Base-by-base conservation (phyloP, 2,113 vertebrate species). In the Neomonachus schauinslandi region DNA sequence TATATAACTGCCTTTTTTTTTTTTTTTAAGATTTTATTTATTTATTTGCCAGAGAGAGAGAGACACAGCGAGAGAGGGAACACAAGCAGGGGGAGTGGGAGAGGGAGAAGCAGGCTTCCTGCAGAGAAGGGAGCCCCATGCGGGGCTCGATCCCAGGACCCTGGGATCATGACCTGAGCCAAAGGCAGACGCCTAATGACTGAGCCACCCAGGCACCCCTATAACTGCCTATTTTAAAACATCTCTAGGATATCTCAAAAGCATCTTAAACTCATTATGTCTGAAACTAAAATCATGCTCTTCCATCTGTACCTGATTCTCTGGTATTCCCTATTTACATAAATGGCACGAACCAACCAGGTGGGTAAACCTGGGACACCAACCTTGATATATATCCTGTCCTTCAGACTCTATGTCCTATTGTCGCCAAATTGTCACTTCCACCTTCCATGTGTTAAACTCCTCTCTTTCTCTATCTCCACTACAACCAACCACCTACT, bases 381-480 rank as follows among this genome's bases (percentile, higher is more conserved):
- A 96, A 12, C 59, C 89, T 94, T 79, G 55, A n/a, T 24, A 55
- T 24, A 55, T 93, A 91, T 89, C 31, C 28, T 91, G 46, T 86
- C 53, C 33, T 81, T 96, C 10, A 49, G 9, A 24, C 11, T 16
- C 19, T 72, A 4, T 28, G 36, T 82, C 61, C 26, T 90, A 0
- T 36, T 67, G 51, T 90, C 51, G 67, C 72, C 55, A 59, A 72
- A 84, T 74, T 94, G 51, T 91, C 51, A 51, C 6, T 83, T 92
- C 95, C 24, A 88, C 46, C 28, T 91, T 55, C 59, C 57, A 57
- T n/a, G 63, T 84, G n/a, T 22, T 91, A 91, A 93, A 77, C 51
- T 51, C 81, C 28, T 81, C 31, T 79, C 31, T 81, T 84, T 57
- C 10, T 65, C 16, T 24, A 46, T 90, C 61, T 74, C 46, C 18